Conservation (phyloP, 2,113 vertebrate genomes). For the Microcebus lehilahytsara region DNA sequence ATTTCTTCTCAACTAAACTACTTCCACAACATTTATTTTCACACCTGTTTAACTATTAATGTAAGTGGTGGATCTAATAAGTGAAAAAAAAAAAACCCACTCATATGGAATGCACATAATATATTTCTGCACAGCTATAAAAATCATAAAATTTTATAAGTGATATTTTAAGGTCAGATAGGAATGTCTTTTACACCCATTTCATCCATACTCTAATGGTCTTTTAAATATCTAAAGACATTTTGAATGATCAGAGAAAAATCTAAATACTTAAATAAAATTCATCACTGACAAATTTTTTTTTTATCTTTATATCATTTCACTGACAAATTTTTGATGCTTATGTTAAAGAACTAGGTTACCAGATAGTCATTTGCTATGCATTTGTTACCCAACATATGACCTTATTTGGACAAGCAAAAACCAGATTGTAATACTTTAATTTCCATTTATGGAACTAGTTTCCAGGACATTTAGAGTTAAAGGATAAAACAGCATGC, state of each 20-base stretch:
- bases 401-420: conserved; percentile 72
- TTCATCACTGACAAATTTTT: not conserved
- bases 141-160: not conserved
- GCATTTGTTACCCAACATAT: not conserved
- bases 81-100: not conserved
- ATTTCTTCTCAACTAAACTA: not conserved
- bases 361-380: not conserved
- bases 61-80: not conserved
- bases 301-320: too few relatives aligned
- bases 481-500: conserved; percentile 71
- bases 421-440: conserved; percentile 57
- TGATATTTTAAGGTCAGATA: not conserved
- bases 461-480: conserved; percentile 71
- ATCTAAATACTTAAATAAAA: not conserved
- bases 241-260: conserved; percentile 33
- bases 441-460: conserved; percentile 72
- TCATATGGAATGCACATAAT: not conserved
- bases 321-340: not conserved
- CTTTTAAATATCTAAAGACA: conserved; percentile 26
- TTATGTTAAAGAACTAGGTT: not conserved
- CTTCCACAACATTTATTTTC: not conserved
- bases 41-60: not conserved
- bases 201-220: not conserved
- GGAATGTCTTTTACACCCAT: not conserved
- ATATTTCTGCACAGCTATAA: not conserved